These are phyloP conservation scores for Cyprinella venusta DNA, from an alignment of 2,797 vertebrate genomes.

Conservation along the genomic window DNA sequence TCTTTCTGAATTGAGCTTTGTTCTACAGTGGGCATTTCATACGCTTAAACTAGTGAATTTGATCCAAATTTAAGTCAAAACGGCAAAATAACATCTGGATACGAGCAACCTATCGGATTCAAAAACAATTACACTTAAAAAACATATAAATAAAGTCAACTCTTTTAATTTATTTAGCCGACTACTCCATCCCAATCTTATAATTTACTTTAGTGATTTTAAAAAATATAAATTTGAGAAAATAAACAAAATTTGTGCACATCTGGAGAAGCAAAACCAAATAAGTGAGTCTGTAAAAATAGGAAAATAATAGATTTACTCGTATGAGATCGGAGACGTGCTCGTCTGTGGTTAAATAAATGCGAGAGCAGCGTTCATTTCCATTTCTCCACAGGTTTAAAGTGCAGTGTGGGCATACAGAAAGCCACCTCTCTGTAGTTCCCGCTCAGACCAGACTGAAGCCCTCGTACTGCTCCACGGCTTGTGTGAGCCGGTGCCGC, in stretches of 20 bases:
- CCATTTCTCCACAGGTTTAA: constrained; percentile 34
- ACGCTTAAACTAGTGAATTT: not conserved
- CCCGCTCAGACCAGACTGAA: constrained; percentile 89
- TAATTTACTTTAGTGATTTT: constrained; percentile 22
- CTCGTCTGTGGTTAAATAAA: constrained; percentile 19
- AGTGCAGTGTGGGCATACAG: constrained; percentile 52
- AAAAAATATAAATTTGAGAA: constrained; percentile 36
- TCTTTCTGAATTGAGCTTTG: not conserved
- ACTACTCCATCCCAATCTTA: constrained; percentile 2
- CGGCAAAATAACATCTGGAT: not conserved
- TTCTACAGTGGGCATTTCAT: not conserved
- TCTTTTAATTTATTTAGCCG: not conserved
- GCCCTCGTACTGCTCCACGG: constrained; percentile 95
- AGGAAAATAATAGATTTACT: constrained; percentile 49
- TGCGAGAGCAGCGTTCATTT: constrained; percentile 31
- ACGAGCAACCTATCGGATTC: not conserved
- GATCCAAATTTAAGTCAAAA: not conserved
- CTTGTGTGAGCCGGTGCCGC: constrained; percentile 84
- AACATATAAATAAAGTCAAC: constrained; percentile 17
- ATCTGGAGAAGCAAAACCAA: constrained; percentile 7
- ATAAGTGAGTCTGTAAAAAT: constrained; percentile 42
- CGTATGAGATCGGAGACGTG: constrained; percentile 27
- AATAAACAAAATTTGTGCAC: constrained; percentile 2
- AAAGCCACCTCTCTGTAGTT: not conserved
- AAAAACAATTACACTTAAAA: constrained; percentile 13